phyloP scores from a whole-genome alignment of 2,113 vertebrate genomes.

The Opisthocomus hoazin region DNA sequence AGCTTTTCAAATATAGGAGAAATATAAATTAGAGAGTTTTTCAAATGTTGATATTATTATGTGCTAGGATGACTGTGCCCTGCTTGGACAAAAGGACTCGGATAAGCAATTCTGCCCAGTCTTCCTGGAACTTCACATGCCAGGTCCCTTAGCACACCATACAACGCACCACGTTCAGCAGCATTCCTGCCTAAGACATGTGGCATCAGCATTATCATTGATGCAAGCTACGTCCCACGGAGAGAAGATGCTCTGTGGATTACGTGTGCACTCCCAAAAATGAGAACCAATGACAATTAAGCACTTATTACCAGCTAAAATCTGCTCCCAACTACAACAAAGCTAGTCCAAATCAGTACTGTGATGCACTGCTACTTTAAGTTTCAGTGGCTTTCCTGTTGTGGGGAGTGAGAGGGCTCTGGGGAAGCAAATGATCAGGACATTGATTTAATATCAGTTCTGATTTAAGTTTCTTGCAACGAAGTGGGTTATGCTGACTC shows the following conservation, averaged over 20 bases:
- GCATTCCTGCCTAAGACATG: not conserved
- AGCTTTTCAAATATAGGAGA: not conserved
- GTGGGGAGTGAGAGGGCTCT: not conserved
- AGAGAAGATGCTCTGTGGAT: not conserved
- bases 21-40: not conserved
- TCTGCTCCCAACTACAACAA: not conserved
- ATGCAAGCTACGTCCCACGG: not conserved
- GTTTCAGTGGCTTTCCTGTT: not conserved
- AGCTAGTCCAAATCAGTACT: not conserved
- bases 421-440: conserved; percentile 13
- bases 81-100: not conserved
- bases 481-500: not conserved
- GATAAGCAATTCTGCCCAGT: not conserved
- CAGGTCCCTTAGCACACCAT: not conserved
- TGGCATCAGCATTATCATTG: not conserved
- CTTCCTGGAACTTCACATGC: not conserved
- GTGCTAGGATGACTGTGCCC: not conserved
- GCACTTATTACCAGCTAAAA: not conserved
- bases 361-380: not conserved
- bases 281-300: not conserved
- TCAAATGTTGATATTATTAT: not conserved
- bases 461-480: conserved; percentile 24
- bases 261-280: not conserved
- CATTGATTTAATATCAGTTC: conserved; percentile 56
- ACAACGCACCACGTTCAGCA: not conserved